Conservation (phyloP, 2,888 invertebrate genomes). For the Cancer borealis region DNA sequence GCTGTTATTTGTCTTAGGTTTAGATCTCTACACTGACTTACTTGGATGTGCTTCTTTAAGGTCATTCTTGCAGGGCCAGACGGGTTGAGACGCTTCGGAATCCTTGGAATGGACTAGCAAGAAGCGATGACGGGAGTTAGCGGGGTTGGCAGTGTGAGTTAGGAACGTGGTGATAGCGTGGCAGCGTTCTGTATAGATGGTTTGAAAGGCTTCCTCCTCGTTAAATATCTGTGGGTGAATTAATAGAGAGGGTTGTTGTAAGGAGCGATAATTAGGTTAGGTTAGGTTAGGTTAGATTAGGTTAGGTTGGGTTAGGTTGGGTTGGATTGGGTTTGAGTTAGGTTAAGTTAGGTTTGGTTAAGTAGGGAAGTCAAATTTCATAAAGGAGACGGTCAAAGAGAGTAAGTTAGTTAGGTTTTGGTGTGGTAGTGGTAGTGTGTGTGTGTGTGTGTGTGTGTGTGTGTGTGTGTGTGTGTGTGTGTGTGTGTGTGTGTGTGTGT, state of each 20-base stretch:
- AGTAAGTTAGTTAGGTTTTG: neutral
- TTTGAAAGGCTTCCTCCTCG: neutral
- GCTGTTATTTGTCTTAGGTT: no score
- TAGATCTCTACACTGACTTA: neutral
- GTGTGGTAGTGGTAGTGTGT: neutral
- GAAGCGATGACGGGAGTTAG: conserved; percentile 48
- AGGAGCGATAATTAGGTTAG: neutral
- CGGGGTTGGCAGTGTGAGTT: conserved; percentile 42
- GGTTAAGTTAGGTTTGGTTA: no score
- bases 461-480: no score
- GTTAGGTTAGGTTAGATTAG: no score
- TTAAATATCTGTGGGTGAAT: neutral
- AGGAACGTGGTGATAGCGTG: conserved; percentile 45
- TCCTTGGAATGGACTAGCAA: conserved; percentile 60
- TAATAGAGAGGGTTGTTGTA: neutral
- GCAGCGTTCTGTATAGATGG: conserved; percentile 46
- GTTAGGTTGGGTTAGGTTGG: no score
- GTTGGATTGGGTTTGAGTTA: no score
- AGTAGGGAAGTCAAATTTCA: no score
- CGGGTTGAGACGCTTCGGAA: conserved; percentile 61
- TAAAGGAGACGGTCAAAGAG: no score
- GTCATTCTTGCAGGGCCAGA: conserved; percentile 70
- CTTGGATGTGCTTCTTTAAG: conserved; percentile 60
- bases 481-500: no score
- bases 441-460: neutral